Conservation (phyloP, 2,113 vertebrate genomes). For the Pleuronectes platessa region DNA sequence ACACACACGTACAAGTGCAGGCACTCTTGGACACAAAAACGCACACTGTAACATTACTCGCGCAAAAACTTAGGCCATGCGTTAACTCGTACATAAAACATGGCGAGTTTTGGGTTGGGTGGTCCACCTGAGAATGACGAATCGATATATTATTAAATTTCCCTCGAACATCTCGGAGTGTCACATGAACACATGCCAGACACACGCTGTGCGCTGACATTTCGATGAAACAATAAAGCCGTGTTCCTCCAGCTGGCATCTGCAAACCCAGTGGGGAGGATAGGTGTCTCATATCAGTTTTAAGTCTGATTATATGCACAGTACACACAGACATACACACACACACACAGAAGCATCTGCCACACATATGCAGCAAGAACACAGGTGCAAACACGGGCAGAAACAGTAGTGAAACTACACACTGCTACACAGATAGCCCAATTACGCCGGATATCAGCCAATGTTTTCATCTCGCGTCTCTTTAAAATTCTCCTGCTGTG, state of each 20-base stretch:
- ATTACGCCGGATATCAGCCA: slow-evolving; percentile 52
- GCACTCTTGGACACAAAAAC: slow-evolving; percentile 15
- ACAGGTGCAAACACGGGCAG: slow-evolving; percentile 1
- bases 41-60: slow-evolving; percentile 1
- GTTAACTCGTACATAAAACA: slow-evolving; percentile 40
- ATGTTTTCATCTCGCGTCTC: slow-evolving; percentile 64
- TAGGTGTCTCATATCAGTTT: slow-evolving; percentile 62
- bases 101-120: slow-evolving; percentile 31
- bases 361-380: slow-evolving; percentile 1
- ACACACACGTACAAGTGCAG: neutral
- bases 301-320: slow-evolving; percentile 48
- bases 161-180: slow-evolving; percentile 35
- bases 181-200: slow-evolving; percentile 22
- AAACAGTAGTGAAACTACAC: slow-evolving; percentile 27
- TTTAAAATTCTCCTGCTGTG: slow-evolving; percentile 57
- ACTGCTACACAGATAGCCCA: slow-evolving; percentile 20
- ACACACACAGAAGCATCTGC: neutral
- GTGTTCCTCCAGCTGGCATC: slow-evolving; percentile 74
- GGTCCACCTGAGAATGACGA: slow-evolving; percentile 42
- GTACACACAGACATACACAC: slow-evolving; percentile 18
- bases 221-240: slow-evolving; percentile 71
- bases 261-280: slow-evolving; percentile 70
- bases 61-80: neutral
- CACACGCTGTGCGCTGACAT: slow-evolving; percentile 69
- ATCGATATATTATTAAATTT: slow-evolving; percentile 65